phyloP scores from a whole-genome alignment of 2,113 vertebrate genomes.

The Pipa parva region DNA sequence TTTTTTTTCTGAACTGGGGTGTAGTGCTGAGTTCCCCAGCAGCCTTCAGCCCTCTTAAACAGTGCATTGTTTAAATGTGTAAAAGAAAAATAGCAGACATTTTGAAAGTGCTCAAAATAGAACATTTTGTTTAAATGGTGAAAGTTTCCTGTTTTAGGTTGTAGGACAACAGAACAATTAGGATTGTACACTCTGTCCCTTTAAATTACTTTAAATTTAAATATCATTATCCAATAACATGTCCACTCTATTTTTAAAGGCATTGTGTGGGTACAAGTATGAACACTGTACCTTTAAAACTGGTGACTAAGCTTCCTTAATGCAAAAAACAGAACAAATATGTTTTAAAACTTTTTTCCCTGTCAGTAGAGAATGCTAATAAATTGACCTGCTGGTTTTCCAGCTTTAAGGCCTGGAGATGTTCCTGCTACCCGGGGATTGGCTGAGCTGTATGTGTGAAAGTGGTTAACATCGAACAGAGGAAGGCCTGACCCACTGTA shows the following conservation, averaged over 20 bases:
- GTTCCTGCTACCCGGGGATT: slow-evolving; percentile 24
- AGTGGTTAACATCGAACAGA: slow-evolving; percentile 23
- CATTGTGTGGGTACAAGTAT: neutral
- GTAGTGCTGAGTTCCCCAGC: too few relatives aligned
- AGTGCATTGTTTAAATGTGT: too few relatives aligned
- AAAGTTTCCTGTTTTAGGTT: too few relatives aligned
- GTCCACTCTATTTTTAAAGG: neutral
- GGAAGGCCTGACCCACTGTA: slow-evolving; percentile 32
- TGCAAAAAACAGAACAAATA: neutral
- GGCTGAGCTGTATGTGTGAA: slow-evolving; percentile 31
- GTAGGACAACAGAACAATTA: too few relatives aligned
- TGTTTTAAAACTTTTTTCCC: neutral
- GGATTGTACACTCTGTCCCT: neutral
- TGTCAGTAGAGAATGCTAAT: slow-evolving; percentile 1
- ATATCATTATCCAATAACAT: neutral
- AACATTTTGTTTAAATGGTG: too few relatives aligned
- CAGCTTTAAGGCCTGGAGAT: slow-evolving; percentile 18
- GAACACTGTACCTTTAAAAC: neutral
- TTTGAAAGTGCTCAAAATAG: too few relatives aligned
- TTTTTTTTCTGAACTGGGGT: too few relatives aligned
- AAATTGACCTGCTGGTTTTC: slow-evolving; percentile 24
- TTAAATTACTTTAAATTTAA: neutral
- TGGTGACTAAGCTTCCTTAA: neutral
- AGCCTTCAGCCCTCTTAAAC: too few relatives aligned
- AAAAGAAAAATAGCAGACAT: too few relatives aligned